A percentile compares a stretch with the other conserved stretches of the same genome.
These are phyloP conservation scores for Trochalopteron elliotii DNA, from an alignment of 2,113 vertebrate species.

Conservation along the genomic window DNA sequence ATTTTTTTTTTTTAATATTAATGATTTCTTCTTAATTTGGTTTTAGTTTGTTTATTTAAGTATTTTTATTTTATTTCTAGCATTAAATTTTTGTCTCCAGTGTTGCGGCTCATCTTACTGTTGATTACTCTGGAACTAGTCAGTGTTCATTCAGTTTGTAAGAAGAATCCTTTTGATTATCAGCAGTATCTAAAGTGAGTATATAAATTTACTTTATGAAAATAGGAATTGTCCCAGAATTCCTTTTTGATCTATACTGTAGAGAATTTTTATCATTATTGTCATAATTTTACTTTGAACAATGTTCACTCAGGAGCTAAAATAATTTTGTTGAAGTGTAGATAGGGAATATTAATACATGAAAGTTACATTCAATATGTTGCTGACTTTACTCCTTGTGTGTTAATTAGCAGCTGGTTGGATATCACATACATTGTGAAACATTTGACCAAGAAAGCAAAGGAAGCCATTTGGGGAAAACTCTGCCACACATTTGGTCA, in stretches of 20 bases:
- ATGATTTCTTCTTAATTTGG: background rate
- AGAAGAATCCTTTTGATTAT: constrained; percentile 47
- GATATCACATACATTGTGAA: background rate
- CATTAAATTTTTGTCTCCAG: constrained; percentile 53
- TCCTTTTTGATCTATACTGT: background rate
- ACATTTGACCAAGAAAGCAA: background rate
- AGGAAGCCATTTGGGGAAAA: background rate
- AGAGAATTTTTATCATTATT: background rate
- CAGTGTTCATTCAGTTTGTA: constrained; percentile 30
- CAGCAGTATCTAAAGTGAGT: constrained; percentile 78
- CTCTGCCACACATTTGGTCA: background rate
- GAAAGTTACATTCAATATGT: background rate
- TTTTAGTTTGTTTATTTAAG: background rate
- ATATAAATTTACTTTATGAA: background rate
- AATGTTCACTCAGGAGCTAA: background rate
- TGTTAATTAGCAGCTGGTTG: background rate
- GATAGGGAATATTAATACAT: background rate
- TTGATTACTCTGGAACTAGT: constrained; percentile 66
- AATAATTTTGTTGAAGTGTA: background rate
- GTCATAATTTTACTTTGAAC: background rate
- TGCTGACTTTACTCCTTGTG: background rate
- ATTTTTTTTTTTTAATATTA: background rate
- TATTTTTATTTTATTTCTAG: constrained; percentile 32
- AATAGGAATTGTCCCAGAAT: background rate
- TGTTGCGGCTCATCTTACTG: constrained; percentile 63